These are phyloP conservation scores for Aegypius monachus DNA, from an alignment of 2,113 vertebrate species.

Conservation along the genomic window DNA sequence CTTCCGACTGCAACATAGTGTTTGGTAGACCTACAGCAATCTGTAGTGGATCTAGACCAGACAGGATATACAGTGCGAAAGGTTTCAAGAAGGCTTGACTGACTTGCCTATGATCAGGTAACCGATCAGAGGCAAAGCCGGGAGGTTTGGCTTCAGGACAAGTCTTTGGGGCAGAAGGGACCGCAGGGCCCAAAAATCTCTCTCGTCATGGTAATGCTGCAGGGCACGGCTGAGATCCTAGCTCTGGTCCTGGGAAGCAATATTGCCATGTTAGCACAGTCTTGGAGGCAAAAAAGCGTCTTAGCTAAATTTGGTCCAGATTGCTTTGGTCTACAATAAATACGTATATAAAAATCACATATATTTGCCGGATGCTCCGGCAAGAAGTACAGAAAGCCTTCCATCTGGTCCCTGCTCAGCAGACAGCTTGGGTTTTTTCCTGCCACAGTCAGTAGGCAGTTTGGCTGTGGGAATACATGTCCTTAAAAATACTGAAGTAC, in stretches of 20 bases:
- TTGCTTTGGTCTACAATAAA: neutral
- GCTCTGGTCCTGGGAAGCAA: neutral
- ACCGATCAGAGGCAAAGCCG: neutral
- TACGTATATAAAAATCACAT: neutral
- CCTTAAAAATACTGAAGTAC: conserved; percentile 5
- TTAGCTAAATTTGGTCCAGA: neutral
- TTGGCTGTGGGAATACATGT: neutral
- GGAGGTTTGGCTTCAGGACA: neutral
- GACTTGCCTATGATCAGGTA: neutral
- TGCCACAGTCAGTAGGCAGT: neutral
- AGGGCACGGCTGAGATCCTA: neutral
- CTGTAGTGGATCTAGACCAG: neutral
- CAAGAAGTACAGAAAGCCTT: conserved; percentile 12
- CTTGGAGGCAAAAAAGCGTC: neutral
- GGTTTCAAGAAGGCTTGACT: neutral
- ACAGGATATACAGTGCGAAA: neutral
- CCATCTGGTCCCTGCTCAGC: neutral
- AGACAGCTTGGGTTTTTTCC: conserved; percentile 10
- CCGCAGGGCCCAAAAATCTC: neutral
- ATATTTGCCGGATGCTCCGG: neutral
- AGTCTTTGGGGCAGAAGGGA: neutral
- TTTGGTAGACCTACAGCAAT: conserved; percentile 8
- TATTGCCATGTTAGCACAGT: neutral
- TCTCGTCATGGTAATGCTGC: neutral
- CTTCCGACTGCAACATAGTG: neutral